Conservation (phyloP, 1,140 invertebrate genomes). For the Thaumatotibia leucotreta region DNA sequence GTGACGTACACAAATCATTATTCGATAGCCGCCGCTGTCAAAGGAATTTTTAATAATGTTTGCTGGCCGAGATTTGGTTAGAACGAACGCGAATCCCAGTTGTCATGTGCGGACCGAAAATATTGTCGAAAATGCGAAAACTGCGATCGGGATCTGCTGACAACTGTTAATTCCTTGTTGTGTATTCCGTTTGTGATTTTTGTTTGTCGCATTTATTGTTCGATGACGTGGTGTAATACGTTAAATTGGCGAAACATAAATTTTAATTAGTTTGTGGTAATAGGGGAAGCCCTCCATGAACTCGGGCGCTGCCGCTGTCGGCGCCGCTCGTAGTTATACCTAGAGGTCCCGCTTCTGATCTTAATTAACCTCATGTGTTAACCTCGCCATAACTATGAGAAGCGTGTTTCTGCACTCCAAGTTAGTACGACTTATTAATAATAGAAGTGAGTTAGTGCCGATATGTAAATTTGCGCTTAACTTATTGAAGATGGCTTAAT, state of each 20-base stretch:
- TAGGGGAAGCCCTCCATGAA: slow-evolving; percentile 51
- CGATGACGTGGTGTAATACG: slow-evolving; percentile 13
- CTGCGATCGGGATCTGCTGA: slow-evolving; percentile 20
- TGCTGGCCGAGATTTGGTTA: slow-evolving; percentile 56
- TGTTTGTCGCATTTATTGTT: not conserved
- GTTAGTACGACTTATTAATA: slow-evolving; percentile 40
- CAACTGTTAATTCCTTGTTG: slow-evolving; percentile 39
- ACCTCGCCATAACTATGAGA: slow-evolving; percentile 52
- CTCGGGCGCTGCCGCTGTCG: slow-evolving; percentile 40
- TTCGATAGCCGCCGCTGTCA: slow-evolving; percentile 64
- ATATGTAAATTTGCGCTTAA: slow-evolving; percentile 47
- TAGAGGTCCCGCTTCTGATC: slow-evolving; percentile 53
- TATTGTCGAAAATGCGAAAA: slow-evolving; percentile 1
- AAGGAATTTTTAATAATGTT: slow-evolving; percentile 74
- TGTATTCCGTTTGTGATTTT: slow-evolving; percentile 38
- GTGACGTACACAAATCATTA: slow-evolving; percentile 71
- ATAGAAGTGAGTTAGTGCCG: slow-evolving; percentile 27
- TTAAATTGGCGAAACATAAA: slow-evolving; percentile 41
- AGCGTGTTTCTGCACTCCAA: slow-evolving; percentile 34
- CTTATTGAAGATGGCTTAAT: slow-evolving; percentile 41
- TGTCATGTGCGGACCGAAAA: slow-evolving; percentile 23
- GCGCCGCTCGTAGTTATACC: slow-evolving; percentile 44
- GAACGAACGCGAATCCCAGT: slow-evolving; percentile 36
- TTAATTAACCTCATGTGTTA: slow-evolving; percentile 73
- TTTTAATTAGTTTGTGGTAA: slow-evolving; percentile 39